phyloP scores from a whole-genome alignment of 2,113 vertebrate species.

The Mesoclemmys tuberculata region DNA sequence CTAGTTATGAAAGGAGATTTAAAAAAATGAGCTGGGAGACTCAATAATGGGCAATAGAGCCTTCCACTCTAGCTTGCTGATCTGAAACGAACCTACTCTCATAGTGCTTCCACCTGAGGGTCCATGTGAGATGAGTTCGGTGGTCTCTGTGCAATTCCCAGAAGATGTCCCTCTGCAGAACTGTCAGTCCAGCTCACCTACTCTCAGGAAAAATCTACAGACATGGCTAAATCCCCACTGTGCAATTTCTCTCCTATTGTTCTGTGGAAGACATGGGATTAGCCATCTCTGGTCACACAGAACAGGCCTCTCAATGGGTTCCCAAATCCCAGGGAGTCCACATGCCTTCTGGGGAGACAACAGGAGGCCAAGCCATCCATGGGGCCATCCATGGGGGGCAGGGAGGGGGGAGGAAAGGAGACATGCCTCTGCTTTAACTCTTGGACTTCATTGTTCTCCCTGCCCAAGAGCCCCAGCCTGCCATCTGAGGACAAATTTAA shows the following conservation, averaged over 20 bases:
- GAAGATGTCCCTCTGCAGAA: neutral
- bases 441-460: neutral
- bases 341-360: neutral
- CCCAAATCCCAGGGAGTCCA: neutral
- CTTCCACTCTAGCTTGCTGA: neutral
- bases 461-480: fast-evolving
- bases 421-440: neutral
- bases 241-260: neutral
- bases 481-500: neutral
- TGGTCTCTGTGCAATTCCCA: neutral
- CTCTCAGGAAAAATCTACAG: neutral
- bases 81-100: neutral
- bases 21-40: fast-evolving
- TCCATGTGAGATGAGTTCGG: neutral
- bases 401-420: too few species aligned
- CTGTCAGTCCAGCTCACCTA: neutral
- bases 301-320: neutral
- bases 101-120: fast-evolving
- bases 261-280: neutral
- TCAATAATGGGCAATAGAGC: neutral
- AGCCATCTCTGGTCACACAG: neutral
- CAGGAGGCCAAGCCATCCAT: neutral
- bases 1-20: neutral
- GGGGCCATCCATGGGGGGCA: neutral
- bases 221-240: neutral